Conservation (phyloP, 2,797 vertebrate genomes). For the Rhabdomys pumilio region DNA sequence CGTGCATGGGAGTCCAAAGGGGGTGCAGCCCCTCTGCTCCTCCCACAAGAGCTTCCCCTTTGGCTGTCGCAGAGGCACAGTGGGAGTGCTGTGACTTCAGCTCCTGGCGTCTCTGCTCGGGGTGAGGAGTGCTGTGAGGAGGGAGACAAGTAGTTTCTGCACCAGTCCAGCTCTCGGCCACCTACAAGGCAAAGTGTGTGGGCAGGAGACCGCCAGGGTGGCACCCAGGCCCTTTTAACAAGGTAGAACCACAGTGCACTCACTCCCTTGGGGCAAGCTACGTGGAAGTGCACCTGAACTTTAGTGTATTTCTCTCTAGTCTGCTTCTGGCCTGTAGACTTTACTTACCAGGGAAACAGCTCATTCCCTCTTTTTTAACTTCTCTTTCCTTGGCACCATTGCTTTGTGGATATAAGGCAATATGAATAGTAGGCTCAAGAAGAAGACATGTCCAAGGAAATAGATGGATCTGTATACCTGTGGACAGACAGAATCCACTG, state of each 20-base stretch:
- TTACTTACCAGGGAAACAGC: conserved; percentile 70
- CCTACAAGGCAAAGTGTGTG: conserved; percentile 56
- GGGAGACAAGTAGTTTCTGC: conserved; percentile 72
- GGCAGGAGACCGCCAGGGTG: background rate
- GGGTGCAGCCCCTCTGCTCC: conserved; percentile 77
- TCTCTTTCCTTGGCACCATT: conserved; percentile 94
- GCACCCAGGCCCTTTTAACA: background rate
- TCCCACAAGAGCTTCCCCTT: conserved; percentile 85
- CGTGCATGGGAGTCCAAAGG: conserved; percentile 83
- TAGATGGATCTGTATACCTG: conserved; percentile 97
- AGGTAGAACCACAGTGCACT: background rate
- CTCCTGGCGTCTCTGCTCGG: conserved; percentile 56
- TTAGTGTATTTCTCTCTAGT: rapidly evolving
- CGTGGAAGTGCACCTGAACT: background rate
- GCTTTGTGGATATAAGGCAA: conserved; percentile 94
- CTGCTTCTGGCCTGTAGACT: background rate
- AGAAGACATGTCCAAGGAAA: conserved; percentile 95
- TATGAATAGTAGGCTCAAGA: conserved; percentile 91
- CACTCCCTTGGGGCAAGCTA: background rate
- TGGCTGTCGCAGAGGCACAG: conserved; percentile 72
- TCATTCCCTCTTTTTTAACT: conserved; percentile 89
- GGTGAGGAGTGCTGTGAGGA: conserved; percentile 71
- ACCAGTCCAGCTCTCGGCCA: conserved; percentile 80
- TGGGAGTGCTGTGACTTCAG: conserved; percentile 22
- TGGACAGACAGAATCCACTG: conserved; percentile 31